Evolutionary conservation across 2,113 vertebrate genomes (phyloP).

Genomic region (Xyrauchen texanus): DNA sequence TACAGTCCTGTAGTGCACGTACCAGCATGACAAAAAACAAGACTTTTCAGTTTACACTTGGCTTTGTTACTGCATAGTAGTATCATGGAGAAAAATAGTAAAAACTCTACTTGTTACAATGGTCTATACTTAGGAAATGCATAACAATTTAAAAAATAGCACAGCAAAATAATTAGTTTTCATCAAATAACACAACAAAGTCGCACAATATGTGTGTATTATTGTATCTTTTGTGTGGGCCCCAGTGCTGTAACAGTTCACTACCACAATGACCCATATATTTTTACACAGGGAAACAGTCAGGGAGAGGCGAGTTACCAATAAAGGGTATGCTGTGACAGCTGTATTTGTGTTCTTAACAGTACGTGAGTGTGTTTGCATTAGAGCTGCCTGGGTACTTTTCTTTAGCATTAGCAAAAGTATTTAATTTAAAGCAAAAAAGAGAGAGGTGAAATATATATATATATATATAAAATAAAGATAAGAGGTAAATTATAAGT

Average conservation of each 20-base stretch:
- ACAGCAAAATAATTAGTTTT: background rate
- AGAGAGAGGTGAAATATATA: background rate
- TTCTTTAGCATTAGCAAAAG: background rate
- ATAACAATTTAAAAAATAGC: too few species aligned
- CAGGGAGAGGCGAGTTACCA: background rate
- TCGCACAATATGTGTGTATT: background rate
- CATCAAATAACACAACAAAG: background rate
- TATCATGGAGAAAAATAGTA: too few species aligned
- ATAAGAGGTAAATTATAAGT: background rate
- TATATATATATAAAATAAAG: background rate
- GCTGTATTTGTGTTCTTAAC: slow-evolving; percentile 4
- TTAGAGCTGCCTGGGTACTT: background rate
- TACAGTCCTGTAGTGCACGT: too few species aligned
- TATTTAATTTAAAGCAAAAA: background rate
- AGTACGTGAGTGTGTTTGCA: slow-evolving; percentile 5
- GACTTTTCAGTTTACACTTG: too few species aligned
- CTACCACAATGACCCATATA: slow-evolving; percentile 13
- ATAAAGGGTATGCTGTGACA: background rate
- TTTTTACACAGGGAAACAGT: background rate
- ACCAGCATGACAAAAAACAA: too few species aligned
- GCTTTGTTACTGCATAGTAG: too few species aligned
- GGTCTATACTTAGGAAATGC: too few species aligned
- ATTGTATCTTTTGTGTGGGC: background rate
- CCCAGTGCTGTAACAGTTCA: background rate
- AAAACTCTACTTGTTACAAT: too few species aligned